Conservation (phyloP, 2,113 vertebrate species). For the Dromaius novaehollandiae region DNA sequence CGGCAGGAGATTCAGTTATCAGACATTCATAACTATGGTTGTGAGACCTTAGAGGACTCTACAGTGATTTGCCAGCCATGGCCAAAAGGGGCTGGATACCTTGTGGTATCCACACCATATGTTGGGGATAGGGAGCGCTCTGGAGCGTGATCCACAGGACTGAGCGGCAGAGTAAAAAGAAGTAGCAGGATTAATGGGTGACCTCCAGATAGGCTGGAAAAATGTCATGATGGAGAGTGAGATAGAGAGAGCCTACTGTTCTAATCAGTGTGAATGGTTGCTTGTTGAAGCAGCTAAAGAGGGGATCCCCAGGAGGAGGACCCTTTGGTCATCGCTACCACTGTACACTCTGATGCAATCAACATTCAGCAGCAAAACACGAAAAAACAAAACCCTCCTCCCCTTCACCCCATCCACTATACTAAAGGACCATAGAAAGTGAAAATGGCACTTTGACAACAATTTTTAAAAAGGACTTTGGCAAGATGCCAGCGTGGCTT, state of each 20-base stretch:
- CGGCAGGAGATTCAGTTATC: neutral
- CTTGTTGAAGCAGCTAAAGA: neutral
- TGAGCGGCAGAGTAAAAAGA: neutral
- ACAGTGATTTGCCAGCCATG: neutral
- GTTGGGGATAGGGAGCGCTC: neutral
- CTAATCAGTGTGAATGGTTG: neutral
- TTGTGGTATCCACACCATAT: neutral
- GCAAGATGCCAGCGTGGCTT: neutral
- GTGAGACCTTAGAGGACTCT: neutral
- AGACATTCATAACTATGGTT: neutral
- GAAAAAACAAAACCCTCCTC: neutral
- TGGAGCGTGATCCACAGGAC: neutral
- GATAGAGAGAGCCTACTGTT: neutral
- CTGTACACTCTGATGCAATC: neutral
- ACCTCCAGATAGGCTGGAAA: neutral
- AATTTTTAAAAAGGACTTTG: neutral
- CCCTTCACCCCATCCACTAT: neutral
- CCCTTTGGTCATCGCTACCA: neutral
- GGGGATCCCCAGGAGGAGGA: neutral
- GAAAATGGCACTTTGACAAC: neutral
- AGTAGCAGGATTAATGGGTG: neutral
- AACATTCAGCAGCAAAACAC: rapidly evolving
- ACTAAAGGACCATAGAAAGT: neutral
- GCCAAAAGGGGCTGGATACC: neutral
- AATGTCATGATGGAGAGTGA: neutral